phyloP scores from a whole-genome alignment of 2,797 vertebrate species.

The Iguana delicatissima region DNA sequence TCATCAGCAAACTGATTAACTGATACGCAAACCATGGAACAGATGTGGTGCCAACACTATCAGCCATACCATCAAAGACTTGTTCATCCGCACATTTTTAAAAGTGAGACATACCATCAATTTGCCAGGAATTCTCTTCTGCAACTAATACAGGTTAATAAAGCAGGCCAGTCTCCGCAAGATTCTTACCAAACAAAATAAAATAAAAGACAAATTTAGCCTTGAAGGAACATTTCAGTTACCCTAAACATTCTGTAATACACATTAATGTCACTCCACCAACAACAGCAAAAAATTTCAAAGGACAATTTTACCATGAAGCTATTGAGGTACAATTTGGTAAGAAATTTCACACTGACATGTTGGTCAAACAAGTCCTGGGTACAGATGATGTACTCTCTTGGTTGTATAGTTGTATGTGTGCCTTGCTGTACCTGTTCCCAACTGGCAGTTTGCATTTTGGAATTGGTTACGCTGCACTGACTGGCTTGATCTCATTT shows the following conservation, averaged over 20 bases:
- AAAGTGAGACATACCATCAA: not conserved
- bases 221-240: not conserved
- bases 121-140: not conserved
- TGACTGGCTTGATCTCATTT: not conserved
- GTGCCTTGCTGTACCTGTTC: not conserved
- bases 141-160: not conserved
- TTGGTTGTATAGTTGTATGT: not conserved
- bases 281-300: not conserved
- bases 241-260: not conserved
- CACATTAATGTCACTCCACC: not conserved
- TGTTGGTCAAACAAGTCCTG: not conserved
- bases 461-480: not conserved
- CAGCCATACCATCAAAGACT: not conserved
- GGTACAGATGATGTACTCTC: not conserved
- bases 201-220: not conserved
- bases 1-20: not conserved
- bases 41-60: not conserved
- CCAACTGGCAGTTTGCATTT: not conserved
- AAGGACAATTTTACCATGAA: not conserved
- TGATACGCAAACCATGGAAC: not conserved
- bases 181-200: not conserved
- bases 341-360: slow-evolving; percentile 1
- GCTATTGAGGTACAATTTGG: not conserved
- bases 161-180: too few species aligned
- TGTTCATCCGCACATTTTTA: not conserved